Percentiles rank a stretch among this genome's conserved stretches.
Conservation (phyloP, 1,140 invertebrate species). For the Lineus longissimus region DNA sequence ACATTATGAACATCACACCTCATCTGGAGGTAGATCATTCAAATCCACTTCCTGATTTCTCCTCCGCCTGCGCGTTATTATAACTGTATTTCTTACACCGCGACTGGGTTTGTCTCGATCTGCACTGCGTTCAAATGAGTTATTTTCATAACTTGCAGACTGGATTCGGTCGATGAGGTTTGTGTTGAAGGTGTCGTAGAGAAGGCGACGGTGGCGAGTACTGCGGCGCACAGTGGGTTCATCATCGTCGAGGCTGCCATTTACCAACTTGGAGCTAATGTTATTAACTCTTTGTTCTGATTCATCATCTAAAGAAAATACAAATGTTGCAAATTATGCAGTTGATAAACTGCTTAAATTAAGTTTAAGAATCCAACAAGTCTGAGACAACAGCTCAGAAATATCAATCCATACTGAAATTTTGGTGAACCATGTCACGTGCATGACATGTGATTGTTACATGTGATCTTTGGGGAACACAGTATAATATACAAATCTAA, state of each 20-base stretch:
- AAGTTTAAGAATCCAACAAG: neutral
- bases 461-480: no score
- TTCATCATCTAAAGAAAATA: neutral
- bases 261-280: constrained; percentile 10
- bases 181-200: constrained; percentile 42
- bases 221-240: constrained; percentile 57
- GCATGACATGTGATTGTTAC: no score
- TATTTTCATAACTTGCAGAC: constrained; percentile 59
- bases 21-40: constrained; percentile 1
- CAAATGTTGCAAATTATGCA: constrained; percentile 8
- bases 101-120: neutral
- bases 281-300: constrained; percentile 13
- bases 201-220: constrained; percentile 59
- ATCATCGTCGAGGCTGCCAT: constrained; percentile 18
- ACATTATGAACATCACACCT: neutral
- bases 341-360: constrained; percentile 8
- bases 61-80: neutral
- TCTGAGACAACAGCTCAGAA: neutral
- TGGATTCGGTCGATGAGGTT: constrained; percentile 52
- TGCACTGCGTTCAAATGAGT: constrained; percentile 35
- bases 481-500: no score
- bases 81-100: neutral
- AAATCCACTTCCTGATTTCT: neutral
- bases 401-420: neutral
- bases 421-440: neutral